Evolutionary conservation across 2,797 vertebrate genomes (phyloP), one percentile per base, ranked within the genome.

Genomic region (Chelon labrosus): DNA sequence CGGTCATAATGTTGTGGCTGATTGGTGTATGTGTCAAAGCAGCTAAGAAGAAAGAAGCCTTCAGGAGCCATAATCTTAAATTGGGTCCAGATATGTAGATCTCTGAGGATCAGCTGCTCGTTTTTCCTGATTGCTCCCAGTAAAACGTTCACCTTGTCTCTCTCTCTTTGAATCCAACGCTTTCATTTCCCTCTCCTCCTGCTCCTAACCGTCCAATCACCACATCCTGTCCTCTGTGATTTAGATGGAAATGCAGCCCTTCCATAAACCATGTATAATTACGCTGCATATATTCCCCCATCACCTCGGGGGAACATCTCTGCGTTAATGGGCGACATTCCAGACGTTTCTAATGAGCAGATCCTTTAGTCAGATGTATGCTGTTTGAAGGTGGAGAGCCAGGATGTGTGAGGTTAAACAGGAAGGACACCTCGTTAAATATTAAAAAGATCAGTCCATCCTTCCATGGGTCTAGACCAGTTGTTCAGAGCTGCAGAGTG

Each of bases 241-340:
- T 77, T 65, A 65, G 74, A 77, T 70, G 65, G 56, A 77, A 57
- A 50, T 37, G 4, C 17, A 25, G 44, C 20, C n/a, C 19, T 25
- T 13, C 6, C 31, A 10, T 68, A 38, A 50, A 57, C 44, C 53
- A 17, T 37, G 27, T 52, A 31, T 75, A 61, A 80, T 74, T 53
- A 51, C 0, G 25, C 1, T 10, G 61, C 67, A 11, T 25, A 22
- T 39, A 54, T 54, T 53, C 38, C 49, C 1, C 1, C 51, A 8
- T 20, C 59, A 44, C 66, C 70, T 10, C 22, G n/a, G 0, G 65
- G 64, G 58, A 41, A 13, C 58, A 4, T 64, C 39, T 81, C 55
- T 1, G 41, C 27, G 0, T 52, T 79, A 13, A 71, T 79, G 9
- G 44, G 68, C 9, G 7, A 14, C 55, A 2, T 56, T 31, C 12